Base-by-base conservation (phyloP, 2,797 vertebrate species). In the Chelon labrosus region DNA sequence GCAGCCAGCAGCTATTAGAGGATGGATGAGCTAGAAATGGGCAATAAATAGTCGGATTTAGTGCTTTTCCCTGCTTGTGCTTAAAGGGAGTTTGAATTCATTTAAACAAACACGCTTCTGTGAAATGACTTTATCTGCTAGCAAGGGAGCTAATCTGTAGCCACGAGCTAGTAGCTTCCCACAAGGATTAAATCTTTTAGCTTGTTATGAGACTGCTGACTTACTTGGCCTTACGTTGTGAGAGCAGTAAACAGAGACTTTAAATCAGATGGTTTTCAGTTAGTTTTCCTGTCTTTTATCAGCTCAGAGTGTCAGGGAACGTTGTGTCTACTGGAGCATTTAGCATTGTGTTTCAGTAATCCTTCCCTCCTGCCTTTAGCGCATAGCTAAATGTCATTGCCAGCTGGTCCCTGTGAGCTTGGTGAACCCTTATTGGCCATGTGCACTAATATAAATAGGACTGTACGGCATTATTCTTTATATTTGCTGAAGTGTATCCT, bases 141-240 rank as follows among this genome's bases (percentile, higher is more conserved):
- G 83, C 55, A 11, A 61, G 31, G 55, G 35, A 69, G 73, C 82
- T 81, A 74, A 83, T 84, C 81, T 82, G 70, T 25, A 62, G 78
- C 74, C 65, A 31, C 67, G 5, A 72, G 76, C 63, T 49, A 38
- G 10, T n/a, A 56, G 73, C 49, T 70, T 83, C 86, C 73, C 78
- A 76, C 73, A 65, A 3, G 76, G 75, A 80, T 88, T 78, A 78
- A 65, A 64, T 64, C 64, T 65, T 0, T 63, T 39, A 68, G 59
- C 55, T 37, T 17, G 69, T 86, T 35, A 35, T 35, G 70, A 71
- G 58, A 66, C 16, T 31, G 4, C 56, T 51, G 50, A 57, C 44
- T 80, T 10, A 61, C 12, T 27, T 2, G 50, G 54, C 55, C 12
- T 31, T 7, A 1, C 42, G 13, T 41, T 27, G 50, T 3, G 35